Evolutionary conservation across 1,140 invertebrate species (phyloP).

Genomic region (Littorina saxatilis): DNA sequence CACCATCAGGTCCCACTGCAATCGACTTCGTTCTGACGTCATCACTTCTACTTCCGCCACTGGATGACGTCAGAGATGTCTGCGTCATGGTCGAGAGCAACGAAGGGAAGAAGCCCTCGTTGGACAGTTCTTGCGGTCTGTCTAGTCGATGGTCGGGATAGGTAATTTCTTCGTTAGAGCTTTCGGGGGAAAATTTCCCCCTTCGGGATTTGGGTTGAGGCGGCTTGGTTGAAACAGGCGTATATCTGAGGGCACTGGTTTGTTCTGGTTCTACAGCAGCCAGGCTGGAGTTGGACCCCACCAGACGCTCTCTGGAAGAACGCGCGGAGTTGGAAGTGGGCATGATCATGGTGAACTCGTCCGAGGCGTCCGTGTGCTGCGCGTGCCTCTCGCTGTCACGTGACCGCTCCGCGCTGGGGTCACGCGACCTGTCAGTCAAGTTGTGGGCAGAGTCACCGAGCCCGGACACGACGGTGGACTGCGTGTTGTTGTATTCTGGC

Average conservation of each 20-base stretch:
- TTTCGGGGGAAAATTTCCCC: too few relatives aligned
- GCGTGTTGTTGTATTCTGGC: conserved; percentile 6
- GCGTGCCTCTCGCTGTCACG: neutral
- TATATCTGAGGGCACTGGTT: too few relatives aligned
- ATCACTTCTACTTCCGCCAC: conserved; percentile 14
- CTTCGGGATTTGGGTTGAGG: too few relatives aligned
- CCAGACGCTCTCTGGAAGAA: neutral
- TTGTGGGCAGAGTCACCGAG: conserved; percentile 12
- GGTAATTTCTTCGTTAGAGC: too few relatives aligned
- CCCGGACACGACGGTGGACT: conserved; percentile 27
- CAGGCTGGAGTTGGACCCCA: neutral
- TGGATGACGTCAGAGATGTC: conserved; percentile 28
- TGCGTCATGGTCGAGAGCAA: conserved; percentile 17
- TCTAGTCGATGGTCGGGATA: too few relatives aligned
- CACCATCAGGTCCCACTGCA: neutral
- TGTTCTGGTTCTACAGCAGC: neutral
- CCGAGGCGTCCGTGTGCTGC: conserved; percentile 43
- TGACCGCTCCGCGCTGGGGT: conserved; percentile 1
- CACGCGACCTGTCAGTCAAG: neutral
- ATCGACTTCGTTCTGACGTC: conserved; percentile 16
- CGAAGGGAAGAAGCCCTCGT: neutral
- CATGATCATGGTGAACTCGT: conserved; percentile 44
- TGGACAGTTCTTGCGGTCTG: neutral
- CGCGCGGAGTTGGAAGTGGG: neutral
- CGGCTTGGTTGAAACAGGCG: too few relatives aligned